A percentile compares a stretch with the other conserved stretches of the same genome.
Conservation (phyloP, 2,797 vertebrate species). For the Geotrypetes seraphini region DNA sequence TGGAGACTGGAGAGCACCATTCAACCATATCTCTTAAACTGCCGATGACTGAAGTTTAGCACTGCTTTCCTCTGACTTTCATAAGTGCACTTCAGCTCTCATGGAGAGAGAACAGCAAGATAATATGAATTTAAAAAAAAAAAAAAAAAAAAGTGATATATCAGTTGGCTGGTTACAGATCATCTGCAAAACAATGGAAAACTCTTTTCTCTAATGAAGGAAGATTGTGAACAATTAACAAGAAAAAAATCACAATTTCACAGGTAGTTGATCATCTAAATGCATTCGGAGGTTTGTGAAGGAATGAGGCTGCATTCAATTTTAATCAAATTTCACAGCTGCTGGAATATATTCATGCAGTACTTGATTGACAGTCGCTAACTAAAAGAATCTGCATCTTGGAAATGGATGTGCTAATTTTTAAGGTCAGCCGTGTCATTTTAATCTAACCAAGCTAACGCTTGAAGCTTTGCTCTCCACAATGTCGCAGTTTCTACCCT, state of each 20-base stretch:
- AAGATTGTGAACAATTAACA: conserved; percentile 44
- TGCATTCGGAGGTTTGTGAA: conserved; percentile 24
- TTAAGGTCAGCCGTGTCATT: conserved; percentile 32
- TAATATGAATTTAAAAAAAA: no score
- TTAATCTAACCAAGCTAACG: conserved; percentile 2
- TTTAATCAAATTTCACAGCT: conserved; percentile 51
- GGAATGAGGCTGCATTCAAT: conserved; percentile 30
- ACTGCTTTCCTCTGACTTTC: no score
- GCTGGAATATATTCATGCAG: conserved; percentile 28
- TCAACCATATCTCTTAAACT: no score
- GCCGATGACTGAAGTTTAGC: no score
- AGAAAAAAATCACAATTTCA: conserved; percentile 39
- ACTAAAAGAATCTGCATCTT: conserved; percentile 33
- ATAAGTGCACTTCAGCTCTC: no score
- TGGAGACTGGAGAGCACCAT: no score
- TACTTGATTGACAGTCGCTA: conserved; percentile 38
- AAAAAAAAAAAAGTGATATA: conserved; percentile 9
- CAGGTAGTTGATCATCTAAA: conserved; percentile 27
- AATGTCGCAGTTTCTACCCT: background rate
- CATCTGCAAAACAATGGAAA: conserved; percentile 21
- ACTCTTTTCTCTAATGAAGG: conserved; percentile 18
- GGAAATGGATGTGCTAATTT: conserved; percentile 27
- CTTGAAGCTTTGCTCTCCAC: background rate
- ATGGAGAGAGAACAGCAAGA: no score
- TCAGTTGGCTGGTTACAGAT: conserved; percentile 1